Conservation (phyloP, 2,113 vertebrate genomes). For the Ptyas mucosa region DNA sequence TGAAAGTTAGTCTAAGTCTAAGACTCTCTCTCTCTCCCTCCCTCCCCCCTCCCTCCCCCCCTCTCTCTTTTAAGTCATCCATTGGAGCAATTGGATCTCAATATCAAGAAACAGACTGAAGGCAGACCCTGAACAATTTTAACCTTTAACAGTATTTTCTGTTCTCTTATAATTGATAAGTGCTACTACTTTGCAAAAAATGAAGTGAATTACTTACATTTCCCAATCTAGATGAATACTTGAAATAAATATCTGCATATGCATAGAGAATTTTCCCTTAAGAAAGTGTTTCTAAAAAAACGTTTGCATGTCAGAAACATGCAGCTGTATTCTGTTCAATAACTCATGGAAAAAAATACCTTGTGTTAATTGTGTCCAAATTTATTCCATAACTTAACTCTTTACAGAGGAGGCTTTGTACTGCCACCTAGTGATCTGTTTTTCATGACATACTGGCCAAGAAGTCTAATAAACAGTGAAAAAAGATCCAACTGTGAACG, state of each 20-base stretch:
- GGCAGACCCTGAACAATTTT: neutral
- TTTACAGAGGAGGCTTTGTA: conserved; percentile 74
- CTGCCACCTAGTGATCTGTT: conserved; percentile 87
- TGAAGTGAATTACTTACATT: neutral
- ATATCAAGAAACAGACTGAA: neutral
- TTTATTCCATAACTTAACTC: conserved; percentile 37
- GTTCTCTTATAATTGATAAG: fast-evolving
- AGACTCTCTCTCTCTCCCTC: no score
- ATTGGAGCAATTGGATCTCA: neutral
- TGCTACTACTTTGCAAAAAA: neutral
- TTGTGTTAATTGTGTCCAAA: neutral
- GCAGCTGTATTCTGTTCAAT: neutral
- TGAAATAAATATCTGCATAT: neutral
- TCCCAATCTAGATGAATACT: neutral
- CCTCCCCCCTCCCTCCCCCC: fast-evolving
- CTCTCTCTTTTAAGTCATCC: neutral
- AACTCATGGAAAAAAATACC: neutral
- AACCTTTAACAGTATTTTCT: neutral
- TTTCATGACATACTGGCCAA: neutral
- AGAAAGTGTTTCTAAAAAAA: neutral
- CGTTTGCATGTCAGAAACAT: neutral
- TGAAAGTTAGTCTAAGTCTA: no score
- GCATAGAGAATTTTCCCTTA: neutral
- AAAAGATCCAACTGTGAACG: neutral
- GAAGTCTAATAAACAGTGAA: neutral